Evolutionary conservation across 2,797 vertebrate species (phyloP).

Genomic region (Coregonus suidteri): DNA sequence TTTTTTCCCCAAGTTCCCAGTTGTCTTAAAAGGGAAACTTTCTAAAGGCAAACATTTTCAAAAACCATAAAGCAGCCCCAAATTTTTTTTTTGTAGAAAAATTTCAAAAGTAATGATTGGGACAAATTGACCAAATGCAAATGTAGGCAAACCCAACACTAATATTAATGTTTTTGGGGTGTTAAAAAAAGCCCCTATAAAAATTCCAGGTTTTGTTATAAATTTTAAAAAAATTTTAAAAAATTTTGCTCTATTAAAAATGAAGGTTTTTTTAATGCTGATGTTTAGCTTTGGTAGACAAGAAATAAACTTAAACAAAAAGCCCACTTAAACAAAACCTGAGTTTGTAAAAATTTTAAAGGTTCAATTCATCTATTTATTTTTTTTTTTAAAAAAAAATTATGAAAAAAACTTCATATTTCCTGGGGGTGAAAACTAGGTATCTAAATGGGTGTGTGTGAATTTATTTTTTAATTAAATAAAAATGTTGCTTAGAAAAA

Average conservation of each 20-base stretch:
- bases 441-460: not conserved
- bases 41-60: not conserved
- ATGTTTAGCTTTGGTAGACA: not conserved
- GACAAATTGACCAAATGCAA: not conserved
- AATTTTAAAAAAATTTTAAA: not conserved
- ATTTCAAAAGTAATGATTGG: not conserved
- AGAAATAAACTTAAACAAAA: not conserved
- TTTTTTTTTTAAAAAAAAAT: too few relatives aligned
- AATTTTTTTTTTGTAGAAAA: not conserved
- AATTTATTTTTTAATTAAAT: too few relatives aligned
- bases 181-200: not conserved
- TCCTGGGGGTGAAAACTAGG: not conserved
- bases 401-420: not conserved
- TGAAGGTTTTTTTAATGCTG: slow-evolving; percentile 2
- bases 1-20: too few relatives aligned
- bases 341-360: not conserved
- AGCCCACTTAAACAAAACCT: too few relatives aligned
- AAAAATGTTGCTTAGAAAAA: not conserved
- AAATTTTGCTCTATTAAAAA: not conserved
- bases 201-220: not conserved
- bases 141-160: not conserved
- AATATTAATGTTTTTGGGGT: not conserved
- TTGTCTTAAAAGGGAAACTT: too few relatives aligned
- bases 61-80: not conserved
- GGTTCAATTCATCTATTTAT: not conserved